These are phyloP conservation scores for Sclerodermus sp. DNA, from an alignment of 2,888 invertebrate species.

Conservation along the genomic window DNA sequence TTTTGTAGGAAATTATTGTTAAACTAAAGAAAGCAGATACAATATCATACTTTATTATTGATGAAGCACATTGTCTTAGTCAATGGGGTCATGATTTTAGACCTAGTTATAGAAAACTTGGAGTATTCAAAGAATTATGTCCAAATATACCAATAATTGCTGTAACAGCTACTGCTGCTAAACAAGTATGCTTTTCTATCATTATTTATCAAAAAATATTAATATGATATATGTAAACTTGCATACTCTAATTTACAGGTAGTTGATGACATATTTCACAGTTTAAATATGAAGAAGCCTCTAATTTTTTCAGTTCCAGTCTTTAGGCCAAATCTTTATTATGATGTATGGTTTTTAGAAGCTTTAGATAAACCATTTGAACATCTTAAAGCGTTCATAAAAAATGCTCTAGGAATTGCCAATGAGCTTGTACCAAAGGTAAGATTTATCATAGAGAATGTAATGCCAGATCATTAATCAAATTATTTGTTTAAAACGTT, in stretches of 20 bases:
- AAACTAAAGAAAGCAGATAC: constrained; percentile 74
- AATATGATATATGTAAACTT: not conserved
- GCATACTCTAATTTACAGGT: constrained; percentile 62
- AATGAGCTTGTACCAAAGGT: constrained; percentile 21
- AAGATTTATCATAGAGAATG: not conserved
- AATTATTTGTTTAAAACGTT: no score
- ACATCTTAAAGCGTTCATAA: constrained; percentile 77
- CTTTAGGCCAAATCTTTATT: constrained; percentile 90
- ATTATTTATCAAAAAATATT: not conserved
- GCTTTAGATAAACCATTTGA: constrained; percentile 77
- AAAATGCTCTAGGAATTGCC: constrained; percentile 66
- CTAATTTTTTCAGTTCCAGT: constrained; percentile 81
- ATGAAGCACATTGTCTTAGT: constrained; percentile 97
- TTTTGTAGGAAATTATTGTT: constrained; percentile 63
- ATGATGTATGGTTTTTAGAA: constrained; percentile 91
- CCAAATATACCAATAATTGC: constrained; percentile 78
- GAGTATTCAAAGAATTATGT: constrained; percentile 67
- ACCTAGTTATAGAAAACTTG: constrained; percentile 90
- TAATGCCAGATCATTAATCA: no score
- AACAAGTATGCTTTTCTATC: constrained; percentile 55
- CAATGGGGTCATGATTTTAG: constrained; percentile 99
- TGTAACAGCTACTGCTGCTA: constrained; percentile 91
- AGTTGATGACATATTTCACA: constrained; percentile 77
- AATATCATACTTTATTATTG: constrained; percentile 88
- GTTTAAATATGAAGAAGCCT: constrained; percentile 70